phyloP scores from a whole-genome alignment of 2,888 invertebrate genomes.

The Drosophila kambysellisi region DNA sequence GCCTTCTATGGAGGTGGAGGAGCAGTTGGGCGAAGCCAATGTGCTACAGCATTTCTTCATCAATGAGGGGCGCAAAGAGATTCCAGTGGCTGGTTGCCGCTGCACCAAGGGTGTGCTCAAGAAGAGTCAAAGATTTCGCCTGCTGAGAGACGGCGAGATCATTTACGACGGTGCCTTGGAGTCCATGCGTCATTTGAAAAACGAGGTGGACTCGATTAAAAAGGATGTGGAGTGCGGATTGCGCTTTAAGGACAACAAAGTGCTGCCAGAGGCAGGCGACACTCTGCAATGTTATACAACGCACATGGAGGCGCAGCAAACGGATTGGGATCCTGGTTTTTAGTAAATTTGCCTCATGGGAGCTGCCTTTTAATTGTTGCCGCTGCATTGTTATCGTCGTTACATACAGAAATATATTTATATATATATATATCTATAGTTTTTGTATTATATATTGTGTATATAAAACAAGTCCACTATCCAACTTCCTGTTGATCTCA shows the following conservation, averaged over 20 bases:
- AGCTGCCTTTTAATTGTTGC: conserved; percentile 21
- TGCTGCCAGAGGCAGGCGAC: conserved; percentile 91
- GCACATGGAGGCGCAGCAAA: conserved; percentile 88
- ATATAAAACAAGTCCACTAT: conserved; percentile 68
- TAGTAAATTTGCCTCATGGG: conserved; percentile 82
- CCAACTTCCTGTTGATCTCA: conserved; percentile 77
- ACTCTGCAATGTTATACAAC: conserved; percentile 90
- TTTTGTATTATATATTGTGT: conserved; percentile 63
- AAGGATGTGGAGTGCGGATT: conserved; percentile 96
- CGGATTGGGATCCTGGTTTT: conserved; percentile 95
- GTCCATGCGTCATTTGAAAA: conserved; percentile 95
- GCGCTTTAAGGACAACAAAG: conserved; percentile 88
- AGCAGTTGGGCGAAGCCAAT: conserved; percentile 92
- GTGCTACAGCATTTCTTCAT: conserved; percentile 94
- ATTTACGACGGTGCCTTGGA: conserved; percentile 90
- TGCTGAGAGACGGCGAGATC: conserved; percentile 89
- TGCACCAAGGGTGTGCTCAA: conserved; percentile 92
- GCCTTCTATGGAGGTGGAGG: conserved; percentile 91
- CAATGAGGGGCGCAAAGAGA: conserved; percentile 91
- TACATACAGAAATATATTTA: conserved; percentile 4
- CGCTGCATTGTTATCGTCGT: conserved; percentile 49
- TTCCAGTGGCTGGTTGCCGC: conserved; percentile 95
- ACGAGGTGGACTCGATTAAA: conserved; percentile 93
- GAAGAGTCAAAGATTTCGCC: conserved; percentile 88
- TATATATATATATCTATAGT: conserved; percentile 50